These are phyloP conservation scores for Psettodes erumei DNA, from an alignment of 2,113 vertebrate species.

Conservation along the genomic window DNA sequence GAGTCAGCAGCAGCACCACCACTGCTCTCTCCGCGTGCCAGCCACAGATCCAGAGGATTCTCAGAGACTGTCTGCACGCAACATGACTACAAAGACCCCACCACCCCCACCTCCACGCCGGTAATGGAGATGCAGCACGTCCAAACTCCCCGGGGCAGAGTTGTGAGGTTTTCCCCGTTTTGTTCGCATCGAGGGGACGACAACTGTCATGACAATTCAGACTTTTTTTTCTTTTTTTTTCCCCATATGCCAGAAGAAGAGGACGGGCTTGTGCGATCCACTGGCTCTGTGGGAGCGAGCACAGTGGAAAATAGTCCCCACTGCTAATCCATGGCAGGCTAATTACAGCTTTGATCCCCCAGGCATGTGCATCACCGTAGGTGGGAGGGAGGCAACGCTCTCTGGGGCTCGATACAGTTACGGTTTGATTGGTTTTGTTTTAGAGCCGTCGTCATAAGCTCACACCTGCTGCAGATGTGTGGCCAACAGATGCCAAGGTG, in stretches of 20 bases:
- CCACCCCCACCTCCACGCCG: no score
- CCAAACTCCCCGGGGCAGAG: neutral
- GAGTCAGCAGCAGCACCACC: constrained; percentile 65
- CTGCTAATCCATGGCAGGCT: constrained; percentile 79
- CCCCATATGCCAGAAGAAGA: constrained; percentile 18
- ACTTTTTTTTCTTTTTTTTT: constrained; percentile 1
- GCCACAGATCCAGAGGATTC: constrained; percentile 53
- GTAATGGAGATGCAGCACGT: neutral
- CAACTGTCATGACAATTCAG: constrained; percentile 12
- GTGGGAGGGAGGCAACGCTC: constrained; percentile 55
- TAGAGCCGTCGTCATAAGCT: constrained; percentile 11
- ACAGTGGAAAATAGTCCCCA: constrained; percentile 74
- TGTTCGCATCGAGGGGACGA: neutral
- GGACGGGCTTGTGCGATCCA: constrained; percentile 56
- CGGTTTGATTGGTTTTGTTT: constrained; percentile 29
- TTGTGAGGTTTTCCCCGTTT: neutral
- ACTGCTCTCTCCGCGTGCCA: constrained; percentile 48
- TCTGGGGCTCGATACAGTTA: constrained; percentile 29
- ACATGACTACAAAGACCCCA: neutral
- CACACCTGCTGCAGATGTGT: constrained; percentile 24
- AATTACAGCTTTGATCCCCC: constrained; percentile 81
- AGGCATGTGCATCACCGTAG: constrained; percentile 60
- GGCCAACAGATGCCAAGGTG: neutral
- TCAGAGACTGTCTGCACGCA: constrained; percentile 18
- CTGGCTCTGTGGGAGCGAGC: constrained; percentile 55